Conservation (phyloP, 2,888 invertebrate genomes). For the Schrankia costaestrigalis region DNA sequence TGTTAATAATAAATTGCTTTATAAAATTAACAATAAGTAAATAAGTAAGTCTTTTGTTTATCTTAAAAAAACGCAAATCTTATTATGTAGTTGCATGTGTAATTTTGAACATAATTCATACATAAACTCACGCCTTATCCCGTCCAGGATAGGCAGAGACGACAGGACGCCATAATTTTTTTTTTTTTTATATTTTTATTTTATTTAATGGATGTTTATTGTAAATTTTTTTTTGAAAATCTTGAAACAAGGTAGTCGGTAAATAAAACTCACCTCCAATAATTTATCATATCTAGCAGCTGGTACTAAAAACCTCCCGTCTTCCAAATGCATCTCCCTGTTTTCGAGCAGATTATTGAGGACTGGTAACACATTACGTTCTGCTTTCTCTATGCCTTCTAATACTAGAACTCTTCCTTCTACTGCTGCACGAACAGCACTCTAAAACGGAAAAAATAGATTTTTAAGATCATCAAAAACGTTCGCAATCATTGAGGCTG, state of each 20-base stretch:
- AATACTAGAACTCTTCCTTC: conserved; percentile 93
- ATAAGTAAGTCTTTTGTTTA: no score
- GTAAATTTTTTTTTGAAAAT: not conserved
- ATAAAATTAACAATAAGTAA: no score
- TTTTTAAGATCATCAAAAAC: not conserved
- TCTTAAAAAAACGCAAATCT: no score
- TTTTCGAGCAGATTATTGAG: conserved; percentile 98
- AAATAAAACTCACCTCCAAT: conserved; percentile 81
- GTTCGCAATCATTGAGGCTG: not conserved
- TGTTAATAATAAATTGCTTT: no score
- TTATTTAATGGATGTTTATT: no score
- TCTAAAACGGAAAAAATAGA: conserved; percentile 69
- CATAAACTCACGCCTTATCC: no score
- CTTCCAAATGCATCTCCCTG: conserved; percentile 98
- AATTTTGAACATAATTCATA: no score
- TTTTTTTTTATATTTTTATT: no score
- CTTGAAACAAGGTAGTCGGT: not conserved
- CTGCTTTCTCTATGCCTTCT: conserved; percentile 98
- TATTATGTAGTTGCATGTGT: no score
- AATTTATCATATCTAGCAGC: conserved; percentile 94
- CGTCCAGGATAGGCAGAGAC: no score
- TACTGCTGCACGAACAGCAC: conserved; percentile 95
- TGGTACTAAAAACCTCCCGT: conserved; percentile 95
- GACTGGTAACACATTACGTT: conserved; percentile 97
- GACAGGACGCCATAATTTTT: no score